Conservation (phyloP, 2,888 invertebrate species). For the Cephonodes hylas region DNA sequence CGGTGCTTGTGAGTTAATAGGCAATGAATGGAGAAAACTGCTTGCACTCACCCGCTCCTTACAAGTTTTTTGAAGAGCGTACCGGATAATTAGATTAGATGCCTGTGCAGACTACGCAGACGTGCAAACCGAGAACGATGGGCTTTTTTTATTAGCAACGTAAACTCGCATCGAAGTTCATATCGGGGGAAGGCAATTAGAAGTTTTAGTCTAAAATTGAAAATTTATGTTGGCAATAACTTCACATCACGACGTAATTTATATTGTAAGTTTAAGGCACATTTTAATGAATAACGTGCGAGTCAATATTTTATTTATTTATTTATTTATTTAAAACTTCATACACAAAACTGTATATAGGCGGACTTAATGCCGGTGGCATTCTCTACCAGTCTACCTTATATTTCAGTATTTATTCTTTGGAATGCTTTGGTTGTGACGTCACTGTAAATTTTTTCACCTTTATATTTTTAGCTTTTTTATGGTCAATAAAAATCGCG, state of each 20-base stretch:
- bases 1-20: slow-evolving; percentile 29
- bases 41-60: slow-evolving; percentile 49
- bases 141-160: slow-evolving; percentile 33
- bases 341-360: too few relatives aligned
- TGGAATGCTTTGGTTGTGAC: not conserved
- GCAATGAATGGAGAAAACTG: slow-evolving; percentile 55
- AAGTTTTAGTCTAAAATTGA: slow-evolving; percentile 15
- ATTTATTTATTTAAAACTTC: too few relatives aligned
- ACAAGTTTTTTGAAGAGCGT: slow-evolving; percentile 62
- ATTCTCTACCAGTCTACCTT: too few relatives aligned
- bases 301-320: too few relatives aligned
- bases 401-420: too few relatives aligned
- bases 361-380: too few relatives aligned
- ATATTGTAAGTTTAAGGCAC: not conserved
- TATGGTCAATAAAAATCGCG: not conserved
- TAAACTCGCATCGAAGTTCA: slow-evolving; percentile 24
- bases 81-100: slow-evolving; percentile 71
- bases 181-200: slow-evolving; percentile 26
- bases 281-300: not conserved
- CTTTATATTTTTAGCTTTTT: not conserved
- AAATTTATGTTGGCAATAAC: slow-evolving; percentile 7
- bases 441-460: not conserved
- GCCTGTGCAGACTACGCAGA: slow-evolving; percentile 35
- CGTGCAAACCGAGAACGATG: slow-evolving; percentile 35
- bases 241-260: not conserved